These are phyloP conservation scores for Drosophila dives DNA, from an alignment of 2,888 invertebrate species.

Conservation along the genomic window DNA sequence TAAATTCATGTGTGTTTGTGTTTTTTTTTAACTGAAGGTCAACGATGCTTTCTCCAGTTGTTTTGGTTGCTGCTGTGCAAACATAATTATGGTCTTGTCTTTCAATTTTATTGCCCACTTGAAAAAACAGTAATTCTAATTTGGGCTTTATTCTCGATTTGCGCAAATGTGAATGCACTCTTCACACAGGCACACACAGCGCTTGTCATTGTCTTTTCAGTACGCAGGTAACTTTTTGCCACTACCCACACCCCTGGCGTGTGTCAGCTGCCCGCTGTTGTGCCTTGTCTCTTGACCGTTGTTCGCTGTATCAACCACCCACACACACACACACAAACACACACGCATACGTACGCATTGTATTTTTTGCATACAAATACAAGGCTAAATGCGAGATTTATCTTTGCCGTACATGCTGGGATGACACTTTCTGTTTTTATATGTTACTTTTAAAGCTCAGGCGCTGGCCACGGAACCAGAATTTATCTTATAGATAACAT, in stretches of 20 bases:
- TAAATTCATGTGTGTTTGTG: constrained; percentile 1
- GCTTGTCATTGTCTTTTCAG: constrained; percentile 19
- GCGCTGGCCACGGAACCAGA: neutral
- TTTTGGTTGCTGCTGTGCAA: constrained; percentile 57
- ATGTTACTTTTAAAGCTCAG: neutral
- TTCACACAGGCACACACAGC: constrained; percentile 8
- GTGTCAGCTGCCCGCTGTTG: constrained; percentile 51
- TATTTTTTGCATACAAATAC: constrained; percentile 25
- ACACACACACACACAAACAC: constrained; percentile 24
- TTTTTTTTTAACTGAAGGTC: constrained; percentile 53
- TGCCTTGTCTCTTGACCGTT: constrained; percentile 2
- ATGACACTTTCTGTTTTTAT: constrained; percentile 11
- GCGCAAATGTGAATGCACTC: constrained; percentile 56
- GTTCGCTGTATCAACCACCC: constrained; percentile 47
- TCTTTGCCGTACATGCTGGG: constrained; percentile 12
- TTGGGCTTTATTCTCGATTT: constrained; percentile 38
- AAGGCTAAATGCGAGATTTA: constrained; percentile 23
- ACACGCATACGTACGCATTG: neutral
- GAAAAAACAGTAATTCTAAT: constrained; percentile 57
- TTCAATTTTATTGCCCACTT: constrained; percentile 50
- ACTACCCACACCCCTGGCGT: constrained; percentile 39
- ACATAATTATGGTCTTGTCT: constrained; percentile 55
- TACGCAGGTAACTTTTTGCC: constrained; percentile 37
- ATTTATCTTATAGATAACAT: neutral
- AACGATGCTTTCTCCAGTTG: constrained; percentile 63